Percentiles rank a stretch among this genome's conserved stretches.
phyloP scores from a whole-genome alignment of 1,140 invertebrate species.

The Pseudomyrmex pallidus region DNA sequence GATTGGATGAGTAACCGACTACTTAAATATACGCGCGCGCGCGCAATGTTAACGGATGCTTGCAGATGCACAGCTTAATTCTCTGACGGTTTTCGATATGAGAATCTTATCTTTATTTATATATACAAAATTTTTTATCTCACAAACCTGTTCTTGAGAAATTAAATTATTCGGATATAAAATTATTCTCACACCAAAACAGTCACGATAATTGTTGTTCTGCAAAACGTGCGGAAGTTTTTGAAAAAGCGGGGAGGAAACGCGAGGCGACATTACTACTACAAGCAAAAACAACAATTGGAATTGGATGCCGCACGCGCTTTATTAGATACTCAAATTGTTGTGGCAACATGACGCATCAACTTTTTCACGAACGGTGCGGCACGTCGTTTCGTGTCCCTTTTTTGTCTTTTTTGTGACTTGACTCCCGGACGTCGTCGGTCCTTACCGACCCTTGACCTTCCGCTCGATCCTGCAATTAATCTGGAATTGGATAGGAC shows the following conservation, averaged over 20 bases:
- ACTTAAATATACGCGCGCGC: slow-evolving; percentile 12
- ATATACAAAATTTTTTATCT: background rate
- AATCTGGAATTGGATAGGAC: slow-evolving; percentile 82
- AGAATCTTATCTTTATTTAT: slow-evolving; percentile 25
- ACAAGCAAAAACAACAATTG: slow-evolving; percentile 4
- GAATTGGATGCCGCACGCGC: slow-evolving; percentile 19
- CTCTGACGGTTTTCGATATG: background rate
- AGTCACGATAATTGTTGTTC: background rate
- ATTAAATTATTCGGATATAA: background rate
- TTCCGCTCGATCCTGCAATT: slow-evolving; percentile 80
- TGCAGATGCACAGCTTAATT: background rate
- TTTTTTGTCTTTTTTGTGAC: slow-evolving; percentile 9
- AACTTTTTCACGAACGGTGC: slow-evolving; percentile 27
- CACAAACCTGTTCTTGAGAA: background rate
- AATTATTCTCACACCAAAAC: background rate
- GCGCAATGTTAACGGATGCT: background rate
- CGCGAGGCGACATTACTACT: background rate
- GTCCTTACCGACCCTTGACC: slow-evolving; percentile 75
- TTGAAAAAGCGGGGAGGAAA: background rate
- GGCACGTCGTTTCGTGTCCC: slow-evolving; percentile 14
- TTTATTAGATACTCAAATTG: slow-evolving; percentile 46
- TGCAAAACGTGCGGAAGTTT: background rate
- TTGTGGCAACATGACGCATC: slow-evolving; percentile 42
- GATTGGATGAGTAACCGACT: slow-evolving; percentile 62
- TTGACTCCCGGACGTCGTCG: slow-evolving; percentile 1